Base-by-base conservation (phyloP, 2,888 invertebrate genomes). In the Caenorhabditis sp. region DNA sequence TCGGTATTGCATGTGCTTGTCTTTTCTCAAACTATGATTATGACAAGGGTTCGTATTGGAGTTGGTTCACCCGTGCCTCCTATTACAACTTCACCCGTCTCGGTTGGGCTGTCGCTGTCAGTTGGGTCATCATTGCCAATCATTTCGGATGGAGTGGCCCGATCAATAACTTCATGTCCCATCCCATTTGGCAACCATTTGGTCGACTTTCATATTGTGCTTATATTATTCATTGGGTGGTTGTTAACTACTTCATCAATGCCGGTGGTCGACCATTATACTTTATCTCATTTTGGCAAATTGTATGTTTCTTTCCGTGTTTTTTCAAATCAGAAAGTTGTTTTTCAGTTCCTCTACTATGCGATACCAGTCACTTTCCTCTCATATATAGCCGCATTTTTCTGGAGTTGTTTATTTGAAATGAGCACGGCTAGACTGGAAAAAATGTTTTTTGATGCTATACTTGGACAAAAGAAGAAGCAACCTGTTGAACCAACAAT, bases 141-240 rank as follows among this genome's bases (percentile, higher is more conserved):
- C 84, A 87, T 26, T 88, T 85, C 31, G 89, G 89, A 58, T 85
- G 89, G 74, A 89, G 62, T 67, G 89, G 71, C 0, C 77, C 77
- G 0, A 79, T 83, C 57, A 82, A 81, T 58, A 20, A 67, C 1
- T 83, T 83, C 62, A 78, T 83, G 80, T 71, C 75, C 7, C 77
- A 78, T 70, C 71, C 76, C 5, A 70, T 77, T 10, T 83, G 83
- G 83, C 91, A 94, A 84, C 95, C 96, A 0, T 90, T 97, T 61
- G 94, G 95, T 85, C 91, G 95, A 63, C 91, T 96, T 72, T 94
- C 95, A 2, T 97, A 95, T 89, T 94, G 95, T 89, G 93, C 95
- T 38, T 97, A 95, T 90, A 91, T 97, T 36, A 73, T 81, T 3
- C 84, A 84, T 43, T 73, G 63, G 68, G 63, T 77, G 59, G 58